Percentiles rank a stretch among this genome's conserved stretches.
Conservation (phyloP, 2,888 invertebrate species). For the Troglohyphantes excavatus region DNA sequence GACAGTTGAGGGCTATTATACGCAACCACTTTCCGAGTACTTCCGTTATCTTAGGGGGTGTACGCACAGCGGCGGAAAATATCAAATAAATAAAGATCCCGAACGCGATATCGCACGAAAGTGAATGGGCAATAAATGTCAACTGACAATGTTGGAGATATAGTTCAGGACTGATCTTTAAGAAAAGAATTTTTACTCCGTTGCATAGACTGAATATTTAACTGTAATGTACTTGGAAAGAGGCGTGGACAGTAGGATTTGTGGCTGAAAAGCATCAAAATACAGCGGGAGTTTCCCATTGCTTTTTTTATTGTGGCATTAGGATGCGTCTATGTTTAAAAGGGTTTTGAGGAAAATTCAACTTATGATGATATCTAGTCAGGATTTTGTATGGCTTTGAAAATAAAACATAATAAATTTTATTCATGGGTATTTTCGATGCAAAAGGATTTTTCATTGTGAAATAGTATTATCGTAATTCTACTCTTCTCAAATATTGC, state of each 20-base stretch:
- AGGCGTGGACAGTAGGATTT: slow-evolving; percentile 70
- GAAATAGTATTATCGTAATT: too few species aligned
- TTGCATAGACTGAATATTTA: slow-evolving; percentile 73
- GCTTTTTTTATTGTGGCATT: neutral
- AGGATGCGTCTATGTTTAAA: neutral
- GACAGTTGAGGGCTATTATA: slow-evolving; percentile 74
- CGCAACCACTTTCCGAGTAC: slow-evolving; percentile 69
- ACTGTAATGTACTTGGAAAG: slow-evolving; percentile 67
- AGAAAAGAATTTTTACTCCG: slow-evolving; percentile 66
- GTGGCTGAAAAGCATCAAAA: slow-evolving; percentile 24
- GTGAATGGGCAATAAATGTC: slow-evolving; percentile 77
- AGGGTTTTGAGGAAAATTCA: neutral
- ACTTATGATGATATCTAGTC: too few species aligned
- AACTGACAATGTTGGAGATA: slow-evolving; percentile 74
- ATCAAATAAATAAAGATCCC: slow-evolving; percentile 77
- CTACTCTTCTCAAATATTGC: too few species aligned
- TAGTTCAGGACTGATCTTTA: slow-evolving; percentile 68
- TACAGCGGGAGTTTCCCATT: neutral
- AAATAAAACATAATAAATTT: neutral
- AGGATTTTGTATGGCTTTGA: neutral
- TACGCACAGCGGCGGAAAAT: slow-evolving; percentile 72
- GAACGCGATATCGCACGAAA: slow-evolving; percentile 62
- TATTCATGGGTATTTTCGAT: neutral
- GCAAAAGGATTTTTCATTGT: too few species aligned
- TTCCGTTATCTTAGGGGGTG: slow-evolving; percentile 63